phyloP scores from a whole-genome alignment of 37 sponge, comb jelly and placozoan genomes.

The Hormiphora californensis region DNA sequence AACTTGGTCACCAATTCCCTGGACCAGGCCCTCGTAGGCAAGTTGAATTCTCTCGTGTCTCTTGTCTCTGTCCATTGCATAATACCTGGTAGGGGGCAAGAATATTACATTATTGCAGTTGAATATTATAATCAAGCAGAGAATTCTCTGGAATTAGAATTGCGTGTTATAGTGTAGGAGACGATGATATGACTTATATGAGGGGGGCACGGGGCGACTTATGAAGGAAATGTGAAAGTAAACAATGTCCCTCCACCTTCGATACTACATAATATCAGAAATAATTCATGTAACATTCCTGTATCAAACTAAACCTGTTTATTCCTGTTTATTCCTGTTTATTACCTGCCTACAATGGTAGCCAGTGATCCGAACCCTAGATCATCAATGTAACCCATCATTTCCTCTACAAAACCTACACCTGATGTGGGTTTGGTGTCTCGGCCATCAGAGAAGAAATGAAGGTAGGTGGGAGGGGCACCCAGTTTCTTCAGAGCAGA shows the following conservation, averaged over 20 bases:
- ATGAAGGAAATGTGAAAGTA: too few species aligned
- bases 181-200: too few species aligned
- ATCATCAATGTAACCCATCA: slow-evolving; percentile 60
- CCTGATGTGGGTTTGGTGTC: slow-evolving; percentile 91
- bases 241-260: too few species aligned
- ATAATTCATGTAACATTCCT: too few species aligned
- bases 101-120: too few species aligned
- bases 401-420: slow-evolving; percentile 65
- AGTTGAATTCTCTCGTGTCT: slow-evolving; percentile 81
- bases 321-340: too few species aligned
- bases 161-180: too few species aligned
- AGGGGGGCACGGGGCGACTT: too few species aligned
- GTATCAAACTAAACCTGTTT: too few species aligned
- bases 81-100: slow-evolving; percentile 63
- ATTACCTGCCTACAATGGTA: slow-evolving; percentile 73
- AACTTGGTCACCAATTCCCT: slow-evolving; percentile 71
- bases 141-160: too few species aligned
- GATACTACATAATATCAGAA: too few species aligned
- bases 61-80: slow-evolving; percentile 99
- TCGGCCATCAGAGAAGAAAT: slow-evolving; percentile 95
- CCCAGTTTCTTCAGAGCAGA: slow-evolving; percentile 68
- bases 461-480: slow-evolving; percentile 72
- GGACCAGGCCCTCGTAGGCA: slow-evolving; percentile 80
- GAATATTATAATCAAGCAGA: too few species aligned
- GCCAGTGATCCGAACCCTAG: slow-evolving; percentile 74